Evolutionary conservation across 2,888 invertebrate genomes (phyloP).

Genomic region (Acleris sparsana): DNA sequence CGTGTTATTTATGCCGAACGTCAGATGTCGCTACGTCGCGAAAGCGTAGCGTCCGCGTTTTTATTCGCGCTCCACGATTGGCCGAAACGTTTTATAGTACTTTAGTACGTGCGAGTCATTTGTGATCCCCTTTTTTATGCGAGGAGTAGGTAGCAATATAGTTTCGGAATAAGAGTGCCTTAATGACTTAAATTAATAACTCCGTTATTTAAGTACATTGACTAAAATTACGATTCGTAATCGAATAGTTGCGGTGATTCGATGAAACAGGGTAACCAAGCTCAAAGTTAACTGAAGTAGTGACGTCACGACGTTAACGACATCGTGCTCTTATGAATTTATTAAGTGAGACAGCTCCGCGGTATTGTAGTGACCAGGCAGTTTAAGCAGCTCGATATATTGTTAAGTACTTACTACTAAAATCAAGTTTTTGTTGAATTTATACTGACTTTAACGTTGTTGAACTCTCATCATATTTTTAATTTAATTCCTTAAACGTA

Average conservation of each 20-base stretch:
- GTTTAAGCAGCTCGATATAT: slow-evolving; percentile 45
- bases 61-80: not conserved
- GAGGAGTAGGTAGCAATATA: slow-evolving; percentile 4
- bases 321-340: slow-evolving; percentile 32
- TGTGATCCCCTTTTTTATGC: no score
- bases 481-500: slow-evolving; percentile 51
- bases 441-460: slow-evolving; percentile 71
- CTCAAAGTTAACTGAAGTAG: slow-evolving; percentile 31
- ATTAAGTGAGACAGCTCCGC: slow-evolving; percentile 29
- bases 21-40: not conserved
- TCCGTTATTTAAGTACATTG: slow-evolving; percentile 27
- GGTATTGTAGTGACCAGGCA: slow-evolving; percentile 39
- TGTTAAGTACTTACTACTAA: slow-evolving; percentile 40
- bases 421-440: slow-evolving; percentile 57
- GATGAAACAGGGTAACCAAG: slow-evolving; percentile 37
- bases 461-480: slow-evolving; percentile 63
- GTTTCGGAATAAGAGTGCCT: slow-evolving; percentile 19
- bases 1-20: not conserved
- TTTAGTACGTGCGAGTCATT: not conserved
- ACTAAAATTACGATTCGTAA: slow-evolving; percentile 1
- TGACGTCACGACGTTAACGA: slow-evolving; percentile 28
- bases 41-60: slow-evolving; percentile 3
- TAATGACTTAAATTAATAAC: slow-evolving; percentile 16
- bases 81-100: not conserved
- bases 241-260: slow-evolving; percentile 17